phyloP scores from a whole-genome alignment of 2,888 invertebrate species.

The Andrena fulva region DNA sequence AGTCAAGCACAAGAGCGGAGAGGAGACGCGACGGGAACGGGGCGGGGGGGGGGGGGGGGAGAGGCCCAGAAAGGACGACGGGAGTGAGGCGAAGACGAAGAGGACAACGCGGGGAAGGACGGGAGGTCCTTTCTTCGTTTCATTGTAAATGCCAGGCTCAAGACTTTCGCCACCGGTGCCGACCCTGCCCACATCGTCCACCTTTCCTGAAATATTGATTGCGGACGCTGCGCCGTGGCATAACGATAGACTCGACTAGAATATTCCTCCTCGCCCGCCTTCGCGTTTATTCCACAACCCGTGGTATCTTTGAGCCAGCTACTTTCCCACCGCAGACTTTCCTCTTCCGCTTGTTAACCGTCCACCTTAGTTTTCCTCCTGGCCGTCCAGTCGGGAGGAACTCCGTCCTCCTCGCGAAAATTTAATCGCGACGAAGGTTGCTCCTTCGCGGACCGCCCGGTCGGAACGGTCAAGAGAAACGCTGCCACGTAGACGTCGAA shows the following conservation, averaged over 20 bases:
- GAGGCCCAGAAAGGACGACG: conserved; percentile 15
- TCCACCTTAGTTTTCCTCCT: background rate
- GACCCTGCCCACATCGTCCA: conserved; percentile 68
- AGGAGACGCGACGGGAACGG: background rate
- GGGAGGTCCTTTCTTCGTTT: conserved; percentile 76
- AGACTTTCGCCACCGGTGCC: conserved; percentile 65
- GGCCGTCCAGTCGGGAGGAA: background rate
- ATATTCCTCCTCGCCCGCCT: conserved; percentile 53
- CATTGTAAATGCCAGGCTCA: conserved; percentile 77
- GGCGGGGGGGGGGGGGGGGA: conserved; percentile 2
- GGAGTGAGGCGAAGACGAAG: conserved; percentile 37
- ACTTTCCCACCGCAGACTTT: conserved; percentile 3
- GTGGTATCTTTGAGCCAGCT: conserved; percentile 29
- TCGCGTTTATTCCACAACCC: conserved; percentile 50
- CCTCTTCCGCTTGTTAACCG: background rate
- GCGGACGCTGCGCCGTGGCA: conserved; percentile 71
- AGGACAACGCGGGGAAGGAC: conserved; percentile 59
- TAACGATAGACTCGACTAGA: conserved; percentile 75
- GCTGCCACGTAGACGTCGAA: background rate
- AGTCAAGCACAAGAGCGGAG: conserved; percentile 69
- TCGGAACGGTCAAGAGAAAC: background rate
- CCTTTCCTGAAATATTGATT: conserved; percentile 82
- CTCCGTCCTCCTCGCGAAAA: conserved; percentile 28
- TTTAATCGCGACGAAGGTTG: conserved; percentile 11
- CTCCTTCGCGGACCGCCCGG: background rate